Percentiles rank a stretch among this genome's conserved stretches.
Evolutionary conservation across 2,888 invertebrate species (phyloP).

Genomic region (Alloscopus bannaensis): DNA sequence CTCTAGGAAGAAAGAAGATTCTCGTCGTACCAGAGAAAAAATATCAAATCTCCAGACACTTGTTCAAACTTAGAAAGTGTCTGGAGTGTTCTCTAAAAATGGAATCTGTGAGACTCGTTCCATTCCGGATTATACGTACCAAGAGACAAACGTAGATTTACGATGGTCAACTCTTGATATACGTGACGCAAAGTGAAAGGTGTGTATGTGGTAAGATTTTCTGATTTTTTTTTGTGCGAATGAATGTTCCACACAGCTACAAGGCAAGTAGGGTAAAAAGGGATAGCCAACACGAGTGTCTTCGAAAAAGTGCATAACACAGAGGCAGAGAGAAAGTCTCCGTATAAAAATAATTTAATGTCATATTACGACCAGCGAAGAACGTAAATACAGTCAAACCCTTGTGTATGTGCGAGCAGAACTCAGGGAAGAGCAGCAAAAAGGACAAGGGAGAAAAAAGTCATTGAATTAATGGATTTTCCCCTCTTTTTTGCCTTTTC

Average conservation of each 20-base stretch:
- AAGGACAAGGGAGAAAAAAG: conserved; percentile 53
- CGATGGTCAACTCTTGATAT: conserved; percentile 53
- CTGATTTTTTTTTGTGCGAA: too few relatives aligned
- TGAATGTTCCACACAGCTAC: too few relatives aligned
- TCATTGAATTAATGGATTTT: conserved; percentile 63
- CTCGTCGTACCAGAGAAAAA: too few relatives aligned
- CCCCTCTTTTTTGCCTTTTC: conserved; percentile 33
- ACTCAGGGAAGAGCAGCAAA: conserved; percentile 21
- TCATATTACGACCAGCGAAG: conserved; percentile 47
- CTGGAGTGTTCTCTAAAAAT: too few relatives aligned
- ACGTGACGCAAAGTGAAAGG: conserved; percentile 27
- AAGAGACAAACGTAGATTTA: conserved; percentile 56
- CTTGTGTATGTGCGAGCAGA: neutral
- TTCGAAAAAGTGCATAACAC: conserved; percentile 2
- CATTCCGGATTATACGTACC: too few relatives aligned
- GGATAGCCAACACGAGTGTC: neutral
- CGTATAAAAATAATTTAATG: conserved; percentile 53
- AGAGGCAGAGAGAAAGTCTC: neutral
- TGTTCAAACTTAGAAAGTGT: neutral
- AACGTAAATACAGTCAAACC: conserved; percentile 46
- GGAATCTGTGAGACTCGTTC: too few relatives aligned
- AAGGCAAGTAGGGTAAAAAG: neutral
- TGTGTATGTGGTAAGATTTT: conserved; percentile 17
- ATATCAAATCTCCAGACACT: neutral
- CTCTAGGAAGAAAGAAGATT: too few relatives aligned